Evolutionary conservation across 1,140 invertebrate genomes (phyloP).

Genomic region (Schlechtendalia chinensis): DNA sequence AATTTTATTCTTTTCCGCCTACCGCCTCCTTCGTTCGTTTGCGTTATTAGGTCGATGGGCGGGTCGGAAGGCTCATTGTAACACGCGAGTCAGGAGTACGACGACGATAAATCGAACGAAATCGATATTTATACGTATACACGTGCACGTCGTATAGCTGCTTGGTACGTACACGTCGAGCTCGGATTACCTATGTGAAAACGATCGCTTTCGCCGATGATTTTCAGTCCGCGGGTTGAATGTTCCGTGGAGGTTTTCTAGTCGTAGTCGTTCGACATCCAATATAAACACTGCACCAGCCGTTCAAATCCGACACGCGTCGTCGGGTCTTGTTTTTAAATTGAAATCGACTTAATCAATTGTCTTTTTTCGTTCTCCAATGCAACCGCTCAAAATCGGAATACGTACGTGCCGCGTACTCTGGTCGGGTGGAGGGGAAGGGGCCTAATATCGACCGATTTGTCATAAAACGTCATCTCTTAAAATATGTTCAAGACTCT

Average conservation of each 20-base stretch:
- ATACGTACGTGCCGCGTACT: too few relatives aligned
- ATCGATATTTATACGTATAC: background rate
- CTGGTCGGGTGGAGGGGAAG: too few relatives aligned
- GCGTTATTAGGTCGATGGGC: too few relatives aligned
- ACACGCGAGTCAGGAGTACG: background rate
- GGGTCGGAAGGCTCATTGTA: background rate
- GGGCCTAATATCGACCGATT: too few relatives aligned
- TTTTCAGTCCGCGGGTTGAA: conserved; percentile 17
- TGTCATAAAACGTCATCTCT: too few relatives aligned
- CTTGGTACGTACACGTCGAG: too few relatives aligned
- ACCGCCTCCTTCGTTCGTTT: too few relatives aligned
- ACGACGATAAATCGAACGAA: too few relatives aligned
- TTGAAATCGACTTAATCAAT: background rate
- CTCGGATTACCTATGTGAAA: conserved; percentile 46
- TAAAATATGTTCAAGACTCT: too few relatives aligned
- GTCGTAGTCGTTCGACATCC: conserved; percentile 19
- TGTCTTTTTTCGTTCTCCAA: background rate
- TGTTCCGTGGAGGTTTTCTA: conserved; percentile 32
- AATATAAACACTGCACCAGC: conserved; percentile 27
- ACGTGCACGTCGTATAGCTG: background rate
- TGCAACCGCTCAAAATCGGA: too few relatives aligned
- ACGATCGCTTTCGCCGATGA: conserved; percentile 33
- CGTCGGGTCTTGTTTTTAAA: too few relatives aligned
- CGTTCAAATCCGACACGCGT: conserved; percentile 26
- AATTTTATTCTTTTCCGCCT: background rate